Evolutionary conservation across 2,888 invertebrate species (phyloP).

Genomic region (Blera fallax): DNA sequence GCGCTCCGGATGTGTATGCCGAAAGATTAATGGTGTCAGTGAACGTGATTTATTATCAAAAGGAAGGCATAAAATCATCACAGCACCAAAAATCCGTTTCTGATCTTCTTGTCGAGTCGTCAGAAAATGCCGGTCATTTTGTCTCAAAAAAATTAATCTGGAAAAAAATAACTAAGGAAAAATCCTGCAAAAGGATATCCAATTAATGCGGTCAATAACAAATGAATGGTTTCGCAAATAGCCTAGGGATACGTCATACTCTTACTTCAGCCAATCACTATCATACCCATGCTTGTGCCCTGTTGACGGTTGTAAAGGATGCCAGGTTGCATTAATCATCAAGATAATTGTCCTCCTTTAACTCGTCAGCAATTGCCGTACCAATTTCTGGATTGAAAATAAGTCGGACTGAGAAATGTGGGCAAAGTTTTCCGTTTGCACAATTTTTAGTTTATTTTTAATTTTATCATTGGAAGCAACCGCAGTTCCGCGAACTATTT

Average conservation of each 20-base stretch:
- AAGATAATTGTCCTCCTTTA: background rate
- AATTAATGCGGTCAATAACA: conserved; percentile 18
- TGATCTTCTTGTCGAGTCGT: background rate
- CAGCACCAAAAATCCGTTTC: conserved; percentile 16
- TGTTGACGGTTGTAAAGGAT: background rate
- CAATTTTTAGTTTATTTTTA: background rate
- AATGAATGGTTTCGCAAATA: background rate
- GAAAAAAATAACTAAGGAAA: background rate
- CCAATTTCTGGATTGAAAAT: background rate
- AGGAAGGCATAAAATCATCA: conserved; percentile 48
- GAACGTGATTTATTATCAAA: conserved; percentile 46
- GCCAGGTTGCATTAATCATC: background rate
- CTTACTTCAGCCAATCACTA: background rate
- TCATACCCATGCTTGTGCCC: background rate
- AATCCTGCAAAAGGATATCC: background rate
- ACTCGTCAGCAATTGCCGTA: background rate
- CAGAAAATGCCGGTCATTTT: background rate
- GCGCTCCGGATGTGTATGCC: background rate
- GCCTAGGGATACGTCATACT: background rate
- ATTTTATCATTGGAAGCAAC: conserved; percentile 1
- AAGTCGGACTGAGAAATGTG: background rate
- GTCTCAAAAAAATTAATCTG: background rate
- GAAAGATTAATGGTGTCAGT: conserved; percentile 50
- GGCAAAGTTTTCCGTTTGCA: background rate
- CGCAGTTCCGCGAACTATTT: conserved; percentile 6